Percentiles rank a stretch among this genome's conserved stretches.
Conservation (phyloP, 2,113 vertebrate species). For the Aspiorhynchus laticeps region DNA sequence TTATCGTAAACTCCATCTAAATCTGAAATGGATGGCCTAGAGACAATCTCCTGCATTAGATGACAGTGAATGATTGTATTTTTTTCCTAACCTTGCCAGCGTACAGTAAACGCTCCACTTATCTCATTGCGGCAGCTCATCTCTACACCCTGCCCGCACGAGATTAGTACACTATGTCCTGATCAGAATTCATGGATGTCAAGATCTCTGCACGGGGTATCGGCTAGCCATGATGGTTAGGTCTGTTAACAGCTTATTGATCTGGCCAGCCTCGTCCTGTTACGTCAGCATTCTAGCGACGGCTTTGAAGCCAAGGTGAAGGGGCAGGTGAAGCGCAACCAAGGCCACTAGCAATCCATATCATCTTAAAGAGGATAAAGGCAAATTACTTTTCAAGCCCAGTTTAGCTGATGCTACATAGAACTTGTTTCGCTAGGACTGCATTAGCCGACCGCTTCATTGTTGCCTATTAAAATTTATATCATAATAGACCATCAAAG, state of each 20-base stretch:
- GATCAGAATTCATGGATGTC: slow-evolving; percentile 71
- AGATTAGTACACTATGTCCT: slow-evolving; percentile 55
- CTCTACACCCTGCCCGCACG: slow-evolving; percentile 38
- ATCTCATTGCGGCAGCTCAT: slow-evolving; percentile 49
- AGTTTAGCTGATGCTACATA: not conserved
- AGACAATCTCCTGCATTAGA: slow-evolving; percentile 39
- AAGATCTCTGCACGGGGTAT: slow-evolving; percentile 58
- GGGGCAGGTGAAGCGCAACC: slow-evolving; percentile 50
- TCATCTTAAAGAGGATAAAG: not conserved
- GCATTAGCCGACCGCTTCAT: not conserved
- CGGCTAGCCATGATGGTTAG: slow-evolving; percentile 60
- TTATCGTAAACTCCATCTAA: slow-evolving; percentile 32
- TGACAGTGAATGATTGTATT: slow-evolving; percentile 42
- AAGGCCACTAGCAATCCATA: slow-evolving; percentile 37
- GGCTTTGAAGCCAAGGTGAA: slow-evolving; percentile 44
- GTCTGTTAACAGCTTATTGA: slow-evolving; percentile 73
- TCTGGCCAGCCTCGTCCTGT: slow-evolving; percentile 60
- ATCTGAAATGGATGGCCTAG: slow-evolving; percentile 21
- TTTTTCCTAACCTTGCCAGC: slow-evolving; percentile 14
- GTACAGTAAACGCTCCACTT: not conserved
- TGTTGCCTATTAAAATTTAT: slow-evolving; percentile 3
- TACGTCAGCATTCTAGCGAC: slow-evolving; percentile 51
- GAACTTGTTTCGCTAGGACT: not conserved
- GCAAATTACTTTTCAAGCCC: not conserved
- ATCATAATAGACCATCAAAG: slow-evolving; percentile 35